These are phyloP conservation scores for Orius laevigatus DNA, from an alignment of 1,140 invertebrate genomes.

Conservation along the genomic window DNA sequence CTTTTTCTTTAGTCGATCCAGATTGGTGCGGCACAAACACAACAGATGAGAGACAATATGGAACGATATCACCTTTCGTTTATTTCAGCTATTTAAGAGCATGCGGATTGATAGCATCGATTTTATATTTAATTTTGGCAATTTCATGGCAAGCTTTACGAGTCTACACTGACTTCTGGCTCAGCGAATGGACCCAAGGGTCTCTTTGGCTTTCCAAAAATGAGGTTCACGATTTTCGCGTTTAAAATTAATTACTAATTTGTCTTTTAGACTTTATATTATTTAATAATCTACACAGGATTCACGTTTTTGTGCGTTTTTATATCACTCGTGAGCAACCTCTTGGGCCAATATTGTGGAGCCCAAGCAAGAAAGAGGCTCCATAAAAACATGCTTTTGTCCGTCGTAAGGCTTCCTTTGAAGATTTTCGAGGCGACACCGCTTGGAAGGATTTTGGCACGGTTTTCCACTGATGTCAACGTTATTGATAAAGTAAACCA, in stretches of 20 bases:
- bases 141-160: slow-evolving; percentile 38
- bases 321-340: slow-evolving; percentile 36
- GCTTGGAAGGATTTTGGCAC: slow-evolving; percentile 57
- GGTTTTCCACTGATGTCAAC: slow-evolving; percentile 53
- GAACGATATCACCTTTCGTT: slow-evolving; percentile 39
- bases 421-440: slow-evolving; percentile 56
- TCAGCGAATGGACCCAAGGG: slow-evolving; percentile 37
- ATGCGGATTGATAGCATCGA: slow-evolving; percentile 37
- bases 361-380: slow-evolving; percentile 40
- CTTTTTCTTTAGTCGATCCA: slow-evolving; percentile 12
- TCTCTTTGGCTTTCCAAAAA: background rate
- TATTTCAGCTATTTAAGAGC: slow-evolving; percentile 45
- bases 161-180: slow-evolving; percentile 44
- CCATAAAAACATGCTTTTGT: slow-evolving; percentile 42
- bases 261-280: slow-evolving; percentile 32
- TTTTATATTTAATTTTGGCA: slow-evolving; percentile 36
- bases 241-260: background rate
- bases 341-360: slow-evolving; percentile 40
- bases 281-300: slow-evolving; percentile 37
- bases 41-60: slow-evolving; percentile 42
- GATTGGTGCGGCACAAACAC: slow-evolving; percentile 20
- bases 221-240: background rate
- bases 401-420: slow-evolving; percentile 41
- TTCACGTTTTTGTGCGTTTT: slow-evolving; percentile 38
- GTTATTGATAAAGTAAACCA: slow-evolving; percentile 53